A percentile compares a stretch with the other conserved stretches of the same genome.
These are phyloP conservation scores for Vandiemenella viatica DNA, from an alignment of 2,888 invertebrate genomes.

Conservation along the genomic window DNA sequence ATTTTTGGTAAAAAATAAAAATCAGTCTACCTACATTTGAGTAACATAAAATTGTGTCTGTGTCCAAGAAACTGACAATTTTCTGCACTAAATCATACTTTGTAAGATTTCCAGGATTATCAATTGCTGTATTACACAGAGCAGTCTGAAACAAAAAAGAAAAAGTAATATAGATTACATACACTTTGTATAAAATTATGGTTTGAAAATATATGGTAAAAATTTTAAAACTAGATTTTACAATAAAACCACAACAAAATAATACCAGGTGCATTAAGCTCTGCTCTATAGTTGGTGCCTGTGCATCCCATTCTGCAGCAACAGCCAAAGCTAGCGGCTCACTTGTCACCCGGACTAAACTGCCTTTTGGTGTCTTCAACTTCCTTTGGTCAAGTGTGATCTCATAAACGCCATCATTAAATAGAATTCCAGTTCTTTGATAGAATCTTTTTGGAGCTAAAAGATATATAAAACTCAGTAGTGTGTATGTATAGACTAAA, in stretches of 20 bases:
- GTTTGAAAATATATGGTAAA: neutral
- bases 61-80: slow-evolving; percentile 62
- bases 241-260: neutral
- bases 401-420: slow-evolving; percentile 59
- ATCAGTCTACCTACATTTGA: too few relatives aligned
- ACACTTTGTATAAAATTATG: neutral
- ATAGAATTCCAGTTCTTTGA: slow-evolving; percentile 52
- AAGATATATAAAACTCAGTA: too few relatives aligned
- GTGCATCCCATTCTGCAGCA: slow-evolving; percentile 87
- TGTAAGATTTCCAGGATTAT: slow-evolving; percentile 75
- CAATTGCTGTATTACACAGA: slow-evolving; percentile 76
- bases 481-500: too few relatives aligned
- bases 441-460: slow-evolving; percentile 51
- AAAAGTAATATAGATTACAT: slow-evolving; percentile 1
- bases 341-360: slow-evolving; percentile 42
- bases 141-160: slow-evolving; percentile 47
- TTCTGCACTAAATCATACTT: slow-evolving; percentile 61
- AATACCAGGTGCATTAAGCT: slow-evolving; percentile 79
- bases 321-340: slow-evolving; percentile 85
- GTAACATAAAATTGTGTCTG: slow-evolving; percentile 69
- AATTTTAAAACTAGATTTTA: neutral
- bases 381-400: slow-evolving; percentile 77
- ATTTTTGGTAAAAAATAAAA: too few relatives aligned
- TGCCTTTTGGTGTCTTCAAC: slow-evolving; percentile 78
- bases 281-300: slow-evolving; percentile 57